These are phyloP conservation scores for Temnothorax unifasciatus DNA, from an alignment of 2,888 invertebrate genomes.

Conservation along the genomic window DNA sequence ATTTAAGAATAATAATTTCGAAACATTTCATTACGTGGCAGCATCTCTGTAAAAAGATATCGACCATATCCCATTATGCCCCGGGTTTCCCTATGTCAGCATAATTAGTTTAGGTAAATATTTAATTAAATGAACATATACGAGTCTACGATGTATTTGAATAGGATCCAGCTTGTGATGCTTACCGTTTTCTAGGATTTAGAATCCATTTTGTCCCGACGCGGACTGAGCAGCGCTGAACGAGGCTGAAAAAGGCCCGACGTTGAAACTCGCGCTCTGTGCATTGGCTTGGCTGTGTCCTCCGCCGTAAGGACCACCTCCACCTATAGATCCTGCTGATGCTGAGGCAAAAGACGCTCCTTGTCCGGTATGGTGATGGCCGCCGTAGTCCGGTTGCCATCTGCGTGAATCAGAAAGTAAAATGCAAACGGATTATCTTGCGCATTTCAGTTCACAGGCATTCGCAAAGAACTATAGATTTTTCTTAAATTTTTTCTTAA, in stretches of 20 bases:
- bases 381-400: constrained; percentile 58
- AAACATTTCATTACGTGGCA: no score
- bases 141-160: not conserved
- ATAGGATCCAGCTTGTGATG: not conserved
- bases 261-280: constrained; percentile 79
- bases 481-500: not conserved
- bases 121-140: not conserved
- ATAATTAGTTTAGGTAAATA: constrained; percentile 11
- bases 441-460: not conserved
- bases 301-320: constrained; percentile 67
- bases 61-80: no score
- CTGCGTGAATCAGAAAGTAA: constrained; percentile 40
- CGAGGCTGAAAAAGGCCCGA: constrained; percentile 81
- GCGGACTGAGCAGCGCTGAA: constrained; percentile 78
- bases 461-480: not conserved
- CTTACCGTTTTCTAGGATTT: constrained; percentile 42
- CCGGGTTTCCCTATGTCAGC: not conserved
- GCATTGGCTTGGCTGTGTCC: constrained; percentile 77
- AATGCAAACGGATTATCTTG: constrained; percentile 34
- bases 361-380: constrained; percentile 61
- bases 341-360: constrained; percentile 77
- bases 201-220: constrained; percentile 54
- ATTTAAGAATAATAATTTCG: no score
- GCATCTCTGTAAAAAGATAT: no score
- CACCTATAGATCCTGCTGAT: constrained; percentile 72